Evolutionary conservation across 2,797 vertebrate genomes (phyloP).

Genomic region (Chaetophractus vellerosus): DNA sequence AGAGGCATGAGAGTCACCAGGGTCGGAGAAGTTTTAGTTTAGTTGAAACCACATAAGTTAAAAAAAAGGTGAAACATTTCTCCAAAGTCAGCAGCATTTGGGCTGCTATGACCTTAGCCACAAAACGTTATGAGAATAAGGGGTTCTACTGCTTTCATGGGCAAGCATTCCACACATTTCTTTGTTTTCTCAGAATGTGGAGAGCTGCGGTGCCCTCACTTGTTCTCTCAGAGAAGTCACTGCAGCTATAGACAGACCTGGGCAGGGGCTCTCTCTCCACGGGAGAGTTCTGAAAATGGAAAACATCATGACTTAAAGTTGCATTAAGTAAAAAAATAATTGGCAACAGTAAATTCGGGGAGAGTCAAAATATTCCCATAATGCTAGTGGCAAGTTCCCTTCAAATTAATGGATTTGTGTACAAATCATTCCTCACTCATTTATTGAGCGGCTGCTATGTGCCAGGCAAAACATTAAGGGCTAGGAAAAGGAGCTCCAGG

Average conservation of each 20-base stretch:
- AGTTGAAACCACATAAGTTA: neutral
- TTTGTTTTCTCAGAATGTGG: neutral
- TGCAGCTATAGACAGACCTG: neutral
- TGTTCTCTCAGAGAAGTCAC: neutral
- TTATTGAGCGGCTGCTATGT: neutral
- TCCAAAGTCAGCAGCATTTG: neutral
- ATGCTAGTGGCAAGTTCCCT: neutral
- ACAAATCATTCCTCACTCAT: neutral
- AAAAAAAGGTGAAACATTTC: neutral
- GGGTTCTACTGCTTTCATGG: neutral
- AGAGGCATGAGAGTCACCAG: neutral
- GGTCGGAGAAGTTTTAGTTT: neutral
- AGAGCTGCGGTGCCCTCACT: neutral
- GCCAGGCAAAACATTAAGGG: neutral
- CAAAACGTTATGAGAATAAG: neutral
- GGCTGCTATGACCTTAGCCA: neutral
- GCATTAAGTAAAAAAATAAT: neutral
- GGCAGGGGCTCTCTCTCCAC: neutral
- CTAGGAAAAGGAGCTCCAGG: neutral
- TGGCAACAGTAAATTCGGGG: slow-evolving; percentile 12
- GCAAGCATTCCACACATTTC: neutral
- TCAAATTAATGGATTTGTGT: neutral
- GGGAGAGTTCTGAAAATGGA: neutral
- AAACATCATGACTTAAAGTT: neutral
- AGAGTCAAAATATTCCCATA: neutral